Percentiles rank a stretch among this genome's conserved stretches.
These are phyloP conservation scores for Dolichomitus sp. DNA, from an alignment of 2,888 invertebrate genomes.

Conservation along the genomic window DNA sequence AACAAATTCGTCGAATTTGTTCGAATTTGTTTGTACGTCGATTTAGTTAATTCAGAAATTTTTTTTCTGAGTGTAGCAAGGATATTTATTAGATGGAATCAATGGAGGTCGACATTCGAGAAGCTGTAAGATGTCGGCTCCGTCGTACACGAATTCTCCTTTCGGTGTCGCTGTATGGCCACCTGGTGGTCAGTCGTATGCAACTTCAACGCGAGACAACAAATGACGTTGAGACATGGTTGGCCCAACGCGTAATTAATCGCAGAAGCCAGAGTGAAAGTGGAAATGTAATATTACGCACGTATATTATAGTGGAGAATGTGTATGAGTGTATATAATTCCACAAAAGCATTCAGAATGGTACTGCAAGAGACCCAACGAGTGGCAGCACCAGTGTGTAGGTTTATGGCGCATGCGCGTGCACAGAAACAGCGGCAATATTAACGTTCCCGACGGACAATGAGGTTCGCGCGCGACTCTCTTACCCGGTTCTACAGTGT, in stretches of 20 bases:
- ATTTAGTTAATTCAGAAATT: too few species aligned
- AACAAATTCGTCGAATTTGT: too few species aligned
- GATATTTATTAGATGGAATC: too few species aligned
- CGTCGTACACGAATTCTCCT: background rate
- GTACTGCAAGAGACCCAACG: background rate
- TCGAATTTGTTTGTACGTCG: too few species aligned
- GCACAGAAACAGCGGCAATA: background rate
- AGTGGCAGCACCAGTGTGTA: slow-evolving; percentile 4
- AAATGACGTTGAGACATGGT: slow-evolving; percentile 78
- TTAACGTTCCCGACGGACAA: slow-evolving; percentile 24
- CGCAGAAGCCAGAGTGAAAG: slow-evolving; percentile 37
- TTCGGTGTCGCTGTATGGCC: background rate
- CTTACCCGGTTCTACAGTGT: slow-evolving; percentile 23
- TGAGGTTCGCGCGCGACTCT: background rate
- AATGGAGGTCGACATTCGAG: too few species aligned
- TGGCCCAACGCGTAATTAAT: slow-evolving; percentile 72
- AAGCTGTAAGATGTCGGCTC: background rate
- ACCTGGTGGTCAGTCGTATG: background rate
- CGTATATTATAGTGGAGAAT: slow-evolving; percentile 23
- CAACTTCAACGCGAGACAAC: slow-evolving; percentile 71
- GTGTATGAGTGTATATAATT: slow-evolving; percentile 12
- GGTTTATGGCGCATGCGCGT: slow-evolving; percentile 30
- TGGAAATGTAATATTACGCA: slow-evolving; percentile 12
- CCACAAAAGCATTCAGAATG: background rate
- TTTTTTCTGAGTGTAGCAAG: too few species aligned